Conservation (phyloP, 2,797 vertebrate species). For the Natrix natrix region DNA sequence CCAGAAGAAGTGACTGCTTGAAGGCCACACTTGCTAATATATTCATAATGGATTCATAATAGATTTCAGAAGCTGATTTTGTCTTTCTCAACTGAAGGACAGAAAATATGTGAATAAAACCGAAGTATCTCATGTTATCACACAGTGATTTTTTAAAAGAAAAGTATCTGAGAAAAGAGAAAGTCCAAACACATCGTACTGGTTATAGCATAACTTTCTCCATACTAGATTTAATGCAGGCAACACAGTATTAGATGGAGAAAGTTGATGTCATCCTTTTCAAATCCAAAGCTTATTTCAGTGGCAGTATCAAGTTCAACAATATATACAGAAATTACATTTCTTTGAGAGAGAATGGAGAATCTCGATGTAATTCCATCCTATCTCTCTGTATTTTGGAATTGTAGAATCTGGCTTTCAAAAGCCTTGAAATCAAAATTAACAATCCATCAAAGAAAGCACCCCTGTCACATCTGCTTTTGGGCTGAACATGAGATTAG, state of each 20-base stretch:
- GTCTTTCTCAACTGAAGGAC: not conserved
- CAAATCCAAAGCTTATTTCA: not conserved
- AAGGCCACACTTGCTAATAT: not conserved
- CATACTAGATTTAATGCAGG: not conserved
- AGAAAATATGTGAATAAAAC: not conserved
- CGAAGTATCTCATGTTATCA: not conserved
- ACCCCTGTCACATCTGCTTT: not conserved
- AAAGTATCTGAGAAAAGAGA: not conserved
- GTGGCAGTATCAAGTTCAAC: not conserved
- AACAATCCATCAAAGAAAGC: conserved; percentile 9
- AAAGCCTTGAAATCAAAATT: conserved; percentile 15
- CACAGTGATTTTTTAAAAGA: not conserved
- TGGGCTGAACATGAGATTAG: not conserved
- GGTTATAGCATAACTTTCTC: not conserved
- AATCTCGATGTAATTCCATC: not conserved
- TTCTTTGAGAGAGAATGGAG: not conserved
- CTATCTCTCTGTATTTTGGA: not conserved
- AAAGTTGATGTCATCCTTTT: not conserved
- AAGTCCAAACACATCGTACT: not conserved
- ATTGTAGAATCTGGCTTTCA: not conserved
- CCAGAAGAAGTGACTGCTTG: not conserved
- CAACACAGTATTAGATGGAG: not conserved
- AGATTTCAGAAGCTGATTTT: not conserved
- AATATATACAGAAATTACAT: not conserved
- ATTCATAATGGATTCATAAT: not conserved